Conservation (phyloP, 2,797 vertebrate species). For the Okamejei kenojei region DNA sequence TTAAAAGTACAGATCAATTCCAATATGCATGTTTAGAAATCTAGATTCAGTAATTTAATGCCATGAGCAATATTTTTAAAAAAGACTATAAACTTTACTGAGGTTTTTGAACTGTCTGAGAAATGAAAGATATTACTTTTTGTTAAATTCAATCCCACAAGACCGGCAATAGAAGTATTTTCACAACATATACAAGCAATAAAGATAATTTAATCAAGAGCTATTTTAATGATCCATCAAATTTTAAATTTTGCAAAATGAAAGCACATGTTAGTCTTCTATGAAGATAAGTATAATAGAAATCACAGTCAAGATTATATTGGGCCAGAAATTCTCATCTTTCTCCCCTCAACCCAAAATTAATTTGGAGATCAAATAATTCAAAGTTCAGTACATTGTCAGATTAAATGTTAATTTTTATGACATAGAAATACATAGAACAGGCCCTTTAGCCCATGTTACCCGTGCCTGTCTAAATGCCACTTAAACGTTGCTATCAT, state of each 20-base stretch:
- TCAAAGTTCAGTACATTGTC: background rate
- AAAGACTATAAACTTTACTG: background rate
- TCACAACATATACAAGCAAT: background rate
- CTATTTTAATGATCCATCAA: background rate
- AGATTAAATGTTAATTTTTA: constrained; percentile 6
- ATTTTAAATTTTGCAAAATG: constrained; percentile 14
- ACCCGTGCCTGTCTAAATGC: too few species aligned
- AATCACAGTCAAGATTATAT: background rate
- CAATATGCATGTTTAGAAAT: background rate
- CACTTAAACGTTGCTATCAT: too few species aligned
- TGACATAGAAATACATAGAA: background rate
- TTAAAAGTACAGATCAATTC: background rate
- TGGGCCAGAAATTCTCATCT: too few species aligned
- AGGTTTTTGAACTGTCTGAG: background rate
- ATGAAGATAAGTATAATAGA: background rate
- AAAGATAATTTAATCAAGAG: background rate
- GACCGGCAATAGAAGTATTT: background rate
- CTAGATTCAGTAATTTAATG: background rate
- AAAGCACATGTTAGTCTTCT: background rate
- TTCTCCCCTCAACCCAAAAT: background rate
- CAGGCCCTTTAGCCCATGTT: too few species aligned
- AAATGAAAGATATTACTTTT: background rate
- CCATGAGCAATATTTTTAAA: background rate
- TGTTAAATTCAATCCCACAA: background rate
- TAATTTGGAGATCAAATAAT: constrained; percentile 32